phyloP scores from a whole-genome alignment of 2,888 invertebrate species.

The Lamellibrachia columna region DNA sequence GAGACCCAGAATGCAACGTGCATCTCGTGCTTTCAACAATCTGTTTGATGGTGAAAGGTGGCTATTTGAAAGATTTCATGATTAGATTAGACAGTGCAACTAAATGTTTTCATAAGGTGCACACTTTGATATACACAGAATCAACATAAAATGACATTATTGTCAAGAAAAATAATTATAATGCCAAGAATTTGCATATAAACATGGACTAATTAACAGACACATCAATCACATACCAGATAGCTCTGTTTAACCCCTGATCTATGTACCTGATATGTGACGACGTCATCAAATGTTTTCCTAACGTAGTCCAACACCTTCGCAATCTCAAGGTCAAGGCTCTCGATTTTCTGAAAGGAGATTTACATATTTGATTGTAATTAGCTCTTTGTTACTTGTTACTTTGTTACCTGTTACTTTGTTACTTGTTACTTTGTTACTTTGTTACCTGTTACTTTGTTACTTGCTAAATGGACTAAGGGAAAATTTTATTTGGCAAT shows the following conservation, averaged over 20 bases:
- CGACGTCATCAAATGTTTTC: constrained; percentile 52
- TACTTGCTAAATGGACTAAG: neutral
- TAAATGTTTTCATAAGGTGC: no score
- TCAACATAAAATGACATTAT: no score
- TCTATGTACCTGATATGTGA: constrained; percentile 56
- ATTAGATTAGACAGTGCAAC: no score
- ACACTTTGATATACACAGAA: no score
- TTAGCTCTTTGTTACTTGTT: neutral
- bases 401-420: neutral
- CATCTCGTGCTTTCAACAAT: no score
- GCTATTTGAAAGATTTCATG: no score
- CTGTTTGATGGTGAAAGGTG: no score
- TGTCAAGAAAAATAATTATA: no score
- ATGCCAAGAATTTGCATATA: no score
- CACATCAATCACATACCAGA: no score
- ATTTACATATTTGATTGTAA: neutral
- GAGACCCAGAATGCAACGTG: no score
- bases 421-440: neutral
- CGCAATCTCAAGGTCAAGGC: constrained; percentile 53
- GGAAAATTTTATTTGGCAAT: neutral
- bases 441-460: neutral
- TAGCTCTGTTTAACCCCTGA: no score
- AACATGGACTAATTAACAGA: neutral
- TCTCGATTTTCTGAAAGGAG: constrained; percentile 56
- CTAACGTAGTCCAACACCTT: constrained; percentile 51